Evolutionary conservation across 2,797 vertebrate genomes (phyloP), one percentile per base, ranked within the genome.

Genomic region (Aulostomus chinensis): DNA sequence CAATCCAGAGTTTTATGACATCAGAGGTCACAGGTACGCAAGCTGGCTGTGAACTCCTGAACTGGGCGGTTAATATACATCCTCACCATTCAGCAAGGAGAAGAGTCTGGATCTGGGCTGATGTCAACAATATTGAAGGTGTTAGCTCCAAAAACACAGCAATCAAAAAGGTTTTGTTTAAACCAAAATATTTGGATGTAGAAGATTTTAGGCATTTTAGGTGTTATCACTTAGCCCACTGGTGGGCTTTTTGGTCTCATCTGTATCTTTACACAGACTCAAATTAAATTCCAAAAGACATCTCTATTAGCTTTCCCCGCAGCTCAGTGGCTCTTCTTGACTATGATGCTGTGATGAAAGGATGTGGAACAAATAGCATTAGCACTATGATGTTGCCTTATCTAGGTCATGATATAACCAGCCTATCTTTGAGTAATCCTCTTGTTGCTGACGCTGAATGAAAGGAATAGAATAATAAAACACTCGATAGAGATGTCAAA

Each of bases 391-490:
- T 88, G 84, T 83, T 87, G 68, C 83, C 84, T 90, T 89, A 91
- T 91, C 86, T 91, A 82, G 88, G 88, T 89, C 89, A 90, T 85
- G 84, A 89, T 84, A 88, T 87, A 90, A 89, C 85, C 83, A 78
- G 55, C 76, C 74, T 67, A 83, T 86, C 76, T 85, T 53, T 75
- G 64, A 59, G 71, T 87, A 84, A 87, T 83, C 78, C 87, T 84
- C 85, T 79, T 70, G 75, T 79, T 80, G 83, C 82, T 86, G 73
- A 81, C 72, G 63, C 69, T 57, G 76, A 80, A 85, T 83, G 76
- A 87, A 80, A 83, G 84, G 66, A 80, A 73, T 74, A 68, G 73
- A 80, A 87, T 84, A 84, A 85, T 85, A 84, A 86, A 76, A 70
- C 68, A 47, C 66, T 87, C 68, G 68, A 90, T 88, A 86, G 88